Evolutionary conservation across 2,113 vertebrate species (phyloP), one percentile per base, ranked within the genome.

Genomic region (Monopterus albus): DNA sequence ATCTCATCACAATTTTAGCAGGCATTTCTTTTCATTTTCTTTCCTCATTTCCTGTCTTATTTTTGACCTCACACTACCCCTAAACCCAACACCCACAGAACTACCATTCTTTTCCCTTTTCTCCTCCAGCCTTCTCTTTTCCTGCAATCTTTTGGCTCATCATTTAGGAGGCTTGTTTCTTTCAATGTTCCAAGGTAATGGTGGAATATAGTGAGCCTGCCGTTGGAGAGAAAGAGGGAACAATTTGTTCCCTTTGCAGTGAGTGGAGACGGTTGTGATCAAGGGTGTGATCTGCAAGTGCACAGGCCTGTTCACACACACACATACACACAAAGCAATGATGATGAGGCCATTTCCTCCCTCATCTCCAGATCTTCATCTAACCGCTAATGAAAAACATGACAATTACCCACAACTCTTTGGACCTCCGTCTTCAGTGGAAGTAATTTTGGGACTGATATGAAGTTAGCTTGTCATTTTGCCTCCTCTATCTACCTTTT

Each of bases 381-480:
- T 87, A 79, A 85, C 76, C 72, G 71, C 90, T 93, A 92, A 94
- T 93, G 92, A 93, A 93, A 94, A 93, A 92, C 88, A 89, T 65
- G 77, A 90, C 91, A 93, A 93, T 94, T 92, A 94, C 93, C 88
- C 83, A 78, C 89, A 89, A 88, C 82, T 87, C 83, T 67, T 81
- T 87, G 83, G 85, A 87, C 71, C 79, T 85, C 78, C 63, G 79
- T 79, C 87, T 66, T 85, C 81, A 72, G 83, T 67, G 23, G 79
- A 67, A 57, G 86, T 86, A 87, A 88, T 89, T 87, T 87, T 5
- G 49, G 63, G 5, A 39, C 75, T 43, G 51, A 88, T 86, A 87
- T 85, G 81, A 87, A 86, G 80, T 82, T 83, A 56, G 79, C 71
- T 72, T 71, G 82, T 83, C 70, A 42, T 74, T 77, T 61, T 70